Evolutionary conservation across 2,888 invertebrate species (phyloP).

Genomic region (Deroplatys truncata): DNA sequence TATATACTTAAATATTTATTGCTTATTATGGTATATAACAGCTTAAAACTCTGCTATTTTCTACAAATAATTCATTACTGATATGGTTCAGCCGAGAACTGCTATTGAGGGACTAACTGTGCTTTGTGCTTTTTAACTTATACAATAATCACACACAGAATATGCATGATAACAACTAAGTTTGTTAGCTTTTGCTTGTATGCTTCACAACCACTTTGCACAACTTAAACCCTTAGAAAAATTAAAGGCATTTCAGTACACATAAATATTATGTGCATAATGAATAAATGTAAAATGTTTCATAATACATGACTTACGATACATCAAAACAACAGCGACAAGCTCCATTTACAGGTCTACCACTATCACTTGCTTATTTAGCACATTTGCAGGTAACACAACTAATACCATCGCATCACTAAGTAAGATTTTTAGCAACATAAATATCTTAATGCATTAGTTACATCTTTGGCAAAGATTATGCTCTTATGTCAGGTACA

Average conservation of each 20-base stretch:
- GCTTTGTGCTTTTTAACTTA: background rate
- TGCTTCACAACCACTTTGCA: background rate
- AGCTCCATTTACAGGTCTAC: background rate
- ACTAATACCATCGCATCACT: no score
- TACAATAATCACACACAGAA: background rate
- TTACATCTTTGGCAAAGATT: no score
- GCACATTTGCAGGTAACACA: no score
- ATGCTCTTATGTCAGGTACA: no score
- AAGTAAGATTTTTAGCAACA: no score
- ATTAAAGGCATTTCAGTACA: background rate
- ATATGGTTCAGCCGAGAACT: background rate
- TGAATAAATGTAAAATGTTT: background rate
- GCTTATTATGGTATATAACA: no score
- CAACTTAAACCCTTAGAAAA: background rate
- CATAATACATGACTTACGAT: background rate
- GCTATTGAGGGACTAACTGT: background rate
- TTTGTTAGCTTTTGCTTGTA: background rate
- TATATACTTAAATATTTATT: no score
- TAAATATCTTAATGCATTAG: no score
- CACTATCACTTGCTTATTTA: background rate
- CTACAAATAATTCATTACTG: background rate
- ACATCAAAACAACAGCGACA: background rate
- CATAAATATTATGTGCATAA: background rate
- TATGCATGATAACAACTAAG: background rate
- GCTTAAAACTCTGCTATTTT: no score